Evolutionary conservation across 2,797 vertebrate genomes (phyloP).

Genomic region (Sebastolobus alascanus): DNA sequence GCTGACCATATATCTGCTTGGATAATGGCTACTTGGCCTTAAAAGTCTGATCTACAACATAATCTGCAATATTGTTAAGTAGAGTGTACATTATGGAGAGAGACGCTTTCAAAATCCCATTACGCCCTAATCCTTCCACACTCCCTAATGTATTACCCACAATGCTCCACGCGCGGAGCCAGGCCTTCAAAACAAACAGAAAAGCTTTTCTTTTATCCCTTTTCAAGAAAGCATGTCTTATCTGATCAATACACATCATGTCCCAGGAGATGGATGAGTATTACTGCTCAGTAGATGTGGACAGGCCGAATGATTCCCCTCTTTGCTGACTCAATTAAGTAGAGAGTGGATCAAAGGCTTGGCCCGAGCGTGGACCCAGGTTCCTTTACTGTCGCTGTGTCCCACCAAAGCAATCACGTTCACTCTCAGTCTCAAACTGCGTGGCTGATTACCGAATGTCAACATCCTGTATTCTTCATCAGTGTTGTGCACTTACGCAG

Average conservation of each 20-base stretch:
- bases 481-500: conserved; percentile 77
- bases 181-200: conserved; percentile 85
- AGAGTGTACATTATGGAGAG: conserved; percentile 87
- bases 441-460: not conserved
- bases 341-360: conserved; percentile 62
- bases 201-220: conserved; percentile 87
- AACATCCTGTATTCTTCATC: not conserved
- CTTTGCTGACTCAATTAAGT: conserved; percentile 76
- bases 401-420: not conserved
- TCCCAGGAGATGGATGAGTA: conserved; percentile 76
- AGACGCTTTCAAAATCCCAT: conserved; percentile 90
- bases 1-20: conserved; percentile 83
- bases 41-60: conserved; percentile 89
- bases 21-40: conserved; percentile 89
- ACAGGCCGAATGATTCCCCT: conserved; percentile 63
- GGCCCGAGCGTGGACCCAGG: conserved; percentile 12
- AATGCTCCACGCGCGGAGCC: conserved; percentile 76
- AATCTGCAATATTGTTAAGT: conserved; percentile 90
- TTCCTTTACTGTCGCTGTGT: conserved; percentile 25
- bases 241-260: conserved; percentile 83
- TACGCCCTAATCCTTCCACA: conserved; percentile 87
- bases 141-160: conserved; percentile 89
- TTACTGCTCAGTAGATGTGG: conserved; percentile 62
- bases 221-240: conserved; percentile 82
- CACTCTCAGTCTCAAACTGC: not conserved